Conservation (phyloP, 2,797 vertebrate genomes). For the Sebastes dallii region DNA sequence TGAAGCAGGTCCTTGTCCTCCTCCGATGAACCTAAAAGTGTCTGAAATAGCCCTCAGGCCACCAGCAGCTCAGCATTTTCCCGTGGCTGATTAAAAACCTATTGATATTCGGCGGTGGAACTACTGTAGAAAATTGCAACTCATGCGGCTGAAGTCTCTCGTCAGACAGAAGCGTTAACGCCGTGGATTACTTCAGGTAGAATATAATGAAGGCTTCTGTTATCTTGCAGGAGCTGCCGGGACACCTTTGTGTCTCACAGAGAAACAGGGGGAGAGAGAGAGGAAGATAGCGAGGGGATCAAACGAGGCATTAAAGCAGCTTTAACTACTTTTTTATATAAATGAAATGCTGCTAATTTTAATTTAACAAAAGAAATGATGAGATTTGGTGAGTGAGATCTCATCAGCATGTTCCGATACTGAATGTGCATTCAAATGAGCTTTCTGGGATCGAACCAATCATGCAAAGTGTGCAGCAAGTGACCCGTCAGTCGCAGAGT, state of each 20-base stretch:
- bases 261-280: neutral
- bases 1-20: neutral
- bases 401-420: neutral
- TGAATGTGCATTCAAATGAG: neutral
- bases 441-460: neutral
- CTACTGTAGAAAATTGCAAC: neutral
- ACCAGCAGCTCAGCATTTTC: neutral
- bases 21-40: neutral
- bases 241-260: neutral
- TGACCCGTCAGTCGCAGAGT: neutral
- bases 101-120: neutral
- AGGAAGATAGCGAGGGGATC: neutral
- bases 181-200: neutral
- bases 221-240: neutral
- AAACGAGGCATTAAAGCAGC: neutral
- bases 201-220: conserved; percentile 6
- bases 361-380: neutral
- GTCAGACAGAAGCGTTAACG: neutral
- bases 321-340: neutral
- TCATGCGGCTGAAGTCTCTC: neutral
- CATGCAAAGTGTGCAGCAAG: neutral
- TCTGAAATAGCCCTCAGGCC: neutral
- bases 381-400: neutral
- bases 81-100: neutral
- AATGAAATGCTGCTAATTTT: neutral